Evolutionary conservation across 2,797 vertebrate species (phyloP).

Genomic region (Tenualosa thibaudeaui): DNA sequence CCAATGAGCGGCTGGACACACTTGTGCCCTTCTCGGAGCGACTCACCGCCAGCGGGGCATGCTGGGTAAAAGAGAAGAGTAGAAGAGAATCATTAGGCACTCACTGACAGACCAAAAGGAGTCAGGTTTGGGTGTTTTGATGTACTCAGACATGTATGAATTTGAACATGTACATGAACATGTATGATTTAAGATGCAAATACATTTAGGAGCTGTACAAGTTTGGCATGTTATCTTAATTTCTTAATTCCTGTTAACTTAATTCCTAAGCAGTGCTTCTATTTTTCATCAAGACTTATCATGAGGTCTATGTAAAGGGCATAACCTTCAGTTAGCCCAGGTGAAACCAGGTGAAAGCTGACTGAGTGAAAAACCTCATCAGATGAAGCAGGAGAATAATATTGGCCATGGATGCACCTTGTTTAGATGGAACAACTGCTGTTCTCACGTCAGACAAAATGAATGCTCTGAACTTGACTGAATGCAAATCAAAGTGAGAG

Average conservation of each 20-base stretch:
- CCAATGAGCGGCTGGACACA: slow-evolving; percentile 87
- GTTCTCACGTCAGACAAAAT: neutral
- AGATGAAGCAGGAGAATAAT: neutral
- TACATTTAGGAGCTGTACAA: neutral
- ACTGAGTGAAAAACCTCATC: neutral
- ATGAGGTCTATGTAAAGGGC: neutral
- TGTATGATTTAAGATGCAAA: no score
- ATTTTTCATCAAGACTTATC: neutral
- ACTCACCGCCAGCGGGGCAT: slow-evolving; percentile 88
- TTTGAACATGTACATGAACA: no score
- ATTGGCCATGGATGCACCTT: neutral
- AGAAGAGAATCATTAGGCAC: neutral
- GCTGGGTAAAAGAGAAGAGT: slow-evolving; percentile 68
- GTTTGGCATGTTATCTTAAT: neutral
- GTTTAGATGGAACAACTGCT: neutral
- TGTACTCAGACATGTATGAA: neutral
- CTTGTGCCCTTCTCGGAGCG: slow-evolving; percentile 88
- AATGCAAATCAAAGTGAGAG: neutral
- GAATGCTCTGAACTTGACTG: neutral
- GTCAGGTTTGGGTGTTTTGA: neutral
- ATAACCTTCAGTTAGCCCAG: neutral
- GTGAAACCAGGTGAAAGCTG: no score
- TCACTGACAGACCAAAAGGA: neutral
- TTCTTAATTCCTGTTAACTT: neutral
- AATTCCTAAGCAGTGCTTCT: neutral